Conservation (phyloP, 2,797 vertebrate species). For the Myotis findleyi region DNA sequence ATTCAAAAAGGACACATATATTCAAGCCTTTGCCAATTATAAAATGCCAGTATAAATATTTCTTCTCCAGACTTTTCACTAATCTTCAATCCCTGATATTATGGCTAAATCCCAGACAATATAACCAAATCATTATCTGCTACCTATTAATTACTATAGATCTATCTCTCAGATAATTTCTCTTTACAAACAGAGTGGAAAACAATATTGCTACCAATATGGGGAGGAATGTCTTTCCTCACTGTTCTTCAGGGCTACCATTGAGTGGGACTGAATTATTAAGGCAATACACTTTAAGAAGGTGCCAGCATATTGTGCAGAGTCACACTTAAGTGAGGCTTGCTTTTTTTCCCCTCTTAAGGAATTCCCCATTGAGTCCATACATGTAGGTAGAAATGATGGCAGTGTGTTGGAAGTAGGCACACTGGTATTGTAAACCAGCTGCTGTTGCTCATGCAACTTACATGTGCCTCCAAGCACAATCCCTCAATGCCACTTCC, state of each 20-base stretch:
- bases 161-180: not conserved
- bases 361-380: not conserved
- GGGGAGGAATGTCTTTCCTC: not conserved
- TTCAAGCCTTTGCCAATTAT: not conserved
- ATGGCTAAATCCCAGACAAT: not conserved
- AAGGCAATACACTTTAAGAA: not conserved
- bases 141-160: not conserved
- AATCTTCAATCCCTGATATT: not conserved
- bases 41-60: not conserved
- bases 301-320: not conserved
- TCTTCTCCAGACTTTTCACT: not conserved
- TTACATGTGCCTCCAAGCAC: not conserved
- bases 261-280: not conserved
- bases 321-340: not conserved
- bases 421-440: not conserved
- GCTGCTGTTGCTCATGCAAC: not conserved
- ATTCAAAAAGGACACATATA: not conserved
- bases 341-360: not conserved
- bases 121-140: not conserved
- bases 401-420: not conserved
- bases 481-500: not conserved
- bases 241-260: not conserved
- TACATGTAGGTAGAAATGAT: not conserved
- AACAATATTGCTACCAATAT: not conserved
- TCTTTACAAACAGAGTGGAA: not conserved